Base-by-base conservation (phyloP, 1,140 invertebrate species). In the Lamellibrachia luymesi region DNA sequence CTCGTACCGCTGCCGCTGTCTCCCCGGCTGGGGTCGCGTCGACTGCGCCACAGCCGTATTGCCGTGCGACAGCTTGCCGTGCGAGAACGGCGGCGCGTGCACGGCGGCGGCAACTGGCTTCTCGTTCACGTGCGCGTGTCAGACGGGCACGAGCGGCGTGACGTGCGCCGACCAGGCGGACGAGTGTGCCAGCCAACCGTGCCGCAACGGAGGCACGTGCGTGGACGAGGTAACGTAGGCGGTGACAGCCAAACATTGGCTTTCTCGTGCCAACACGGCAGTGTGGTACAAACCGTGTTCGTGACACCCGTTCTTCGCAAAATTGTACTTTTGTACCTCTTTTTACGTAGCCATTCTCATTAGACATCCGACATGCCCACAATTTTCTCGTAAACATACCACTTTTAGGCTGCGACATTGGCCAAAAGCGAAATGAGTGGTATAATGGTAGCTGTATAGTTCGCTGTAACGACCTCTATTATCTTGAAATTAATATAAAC, bases 81-180 rank as follows among this genome's bases (percentile, higher is more conserved):
- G 93, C 91, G 38, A 92, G 51, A 92, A 92, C 52, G 51, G 93
- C 22, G 93, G 93, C 50, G 50, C 91, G 51, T 91, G 91, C 51
- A 10, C 49, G 5, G 91, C 49, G 0, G 91, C 49, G 4, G 25
- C 13, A 13, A n/a, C 10, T n/a, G 51, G 51, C 6, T 91, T 50
- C 91, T 13, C 91, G 51, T 91, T 17, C 91, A 91, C 91, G 49
- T 91, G 91, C 64, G 17, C 64, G 64, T 80, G 64, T 17, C 13
- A 22, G 64, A 80, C 1, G 64, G 64, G 64, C 64, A 80, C 64
- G 64, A 80, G 64, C 64, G 64, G 64, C 64, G 64, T 22, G 13
- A 80, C 64, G 64, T 80, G 64, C 64, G 64, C 64, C 64, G 64
- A 22, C 13, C 64, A 80, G 64, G 13, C 64, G 64, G 13, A 80